phyloP scores from a whole-genome alignment of 2,113 vertebrate species.

The Lates calcarifer region DNA sequence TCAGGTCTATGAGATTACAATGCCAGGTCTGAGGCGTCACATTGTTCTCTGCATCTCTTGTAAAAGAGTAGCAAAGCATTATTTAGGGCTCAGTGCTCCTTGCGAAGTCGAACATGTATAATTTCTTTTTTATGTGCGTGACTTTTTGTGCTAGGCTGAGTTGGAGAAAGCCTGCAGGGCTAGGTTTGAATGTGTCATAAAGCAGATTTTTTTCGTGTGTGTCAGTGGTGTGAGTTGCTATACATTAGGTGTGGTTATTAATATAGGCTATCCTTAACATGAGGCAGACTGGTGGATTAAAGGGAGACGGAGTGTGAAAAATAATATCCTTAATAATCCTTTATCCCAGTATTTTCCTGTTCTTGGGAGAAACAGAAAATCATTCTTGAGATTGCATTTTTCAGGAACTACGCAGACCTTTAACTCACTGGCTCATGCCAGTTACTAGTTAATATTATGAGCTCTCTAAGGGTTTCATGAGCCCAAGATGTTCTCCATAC shows the following conservation, averaged over 20 bases:
- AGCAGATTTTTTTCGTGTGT: slow-evolving; percentile 4
- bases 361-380: not conserved
- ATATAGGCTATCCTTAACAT: slow-evolving; percentile 27
- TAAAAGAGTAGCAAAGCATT: not conserved
- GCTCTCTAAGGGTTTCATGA: not conserved
- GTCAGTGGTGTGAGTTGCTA: slow-evolving; percentile 13
- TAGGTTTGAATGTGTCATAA: slow-evolving; percentile 49
- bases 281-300: not conserved
- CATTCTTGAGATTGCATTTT: not conserved
- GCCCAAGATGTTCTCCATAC: not conserved
- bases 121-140: slow-evolving; percentile 40
- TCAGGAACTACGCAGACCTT: not conserved
- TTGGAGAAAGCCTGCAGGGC: slow-evolving; percentile 36
- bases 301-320: slow-evolving; percentile 10
- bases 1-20: not conserved
- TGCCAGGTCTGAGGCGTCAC: not conserved
- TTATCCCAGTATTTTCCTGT: slow-evolving; percentile 1
- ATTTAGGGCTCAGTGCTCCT: slow-evolving; percentile 8
- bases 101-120: slow-evolving; percentile 5
- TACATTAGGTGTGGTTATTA: slow-evolving; percentile 33
- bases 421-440: not conserved
- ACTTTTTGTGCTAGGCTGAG: slow-evolving; percentile 16
- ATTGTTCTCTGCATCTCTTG: slow-evolving; percentile 3
- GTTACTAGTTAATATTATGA: slow-evolving; percentile 6
- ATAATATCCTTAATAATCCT: slow-evolving; percentile 13